A percentile compares a stretch with the other conserved stretches of the same genome.
Conservation (phyloP, 2,888 invertebrate species). For the Cheilosia grossa region DNA sequence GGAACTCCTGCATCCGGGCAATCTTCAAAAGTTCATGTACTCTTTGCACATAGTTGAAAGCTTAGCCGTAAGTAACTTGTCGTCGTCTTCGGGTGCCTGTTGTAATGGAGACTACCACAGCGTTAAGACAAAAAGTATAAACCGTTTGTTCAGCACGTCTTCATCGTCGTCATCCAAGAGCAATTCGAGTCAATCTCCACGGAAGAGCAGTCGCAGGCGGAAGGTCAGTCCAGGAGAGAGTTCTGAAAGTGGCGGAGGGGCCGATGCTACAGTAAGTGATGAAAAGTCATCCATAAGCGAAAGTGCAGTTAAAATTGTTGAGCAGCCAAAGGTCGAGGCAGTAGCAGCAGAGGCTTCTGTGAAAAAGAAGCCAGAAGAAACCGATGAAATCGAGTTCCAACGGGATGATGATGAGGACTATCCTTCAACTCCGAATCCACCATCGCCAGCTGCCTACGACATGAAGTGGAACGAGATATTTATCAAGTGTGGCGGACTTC, state of each 20-base stretch:
- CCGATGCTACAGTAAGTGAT: constrained; percentile 70
- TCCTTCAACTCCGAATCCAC: constrained; percentile 58
- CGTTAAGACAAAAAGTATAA: constrained; percentile 48
- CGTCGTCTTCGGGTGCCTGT: constrained; percentile 69
- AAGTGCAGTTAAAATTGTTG: constrained; percentile 23
- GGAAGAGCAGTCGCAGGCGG: constrained; percentile 61
- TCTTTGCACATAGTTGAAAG: constrained; percentile 95
- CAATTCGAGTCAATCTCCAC: constrained; percentile 66
- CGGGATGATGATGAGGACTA: constrained; percentile 58
- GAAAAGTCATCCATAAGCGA: constrained; percentile 60
- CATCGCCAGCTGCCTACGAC: constrained; percentile 56
- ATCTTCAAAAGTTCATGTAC: constrained; percentile 97
- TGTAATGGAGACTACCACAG: constrained; percentile 64
- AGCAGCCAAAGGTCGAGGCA: constrained; percentile 20
- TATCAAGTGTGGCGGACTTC: constrained; percentile 93
- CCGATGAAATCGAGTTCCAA: constrained; percentile 63
- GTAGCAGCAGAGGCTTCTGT: constrained; percentile 11
- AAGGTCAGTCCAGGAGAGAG: constrained; percentile 65
- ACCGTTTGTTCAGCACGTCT: constrained; percentile 59
- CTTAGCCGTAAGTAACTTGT: constrained; percentile 83
- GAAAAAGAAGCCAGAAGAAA: constrained; percentile 68
- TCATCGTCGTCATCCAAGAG: constrained; percentile 67
- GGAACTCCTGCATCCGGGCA: constrained; percentile 92
- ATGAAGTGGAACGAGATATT: constrained; percentile 90
- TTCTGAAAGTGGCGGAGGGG: constrained; percentile 60